Evolutionary conservation across 2,888 invertebrate species (phyloP).

Genomic region (Drosophila merina): DNA sequence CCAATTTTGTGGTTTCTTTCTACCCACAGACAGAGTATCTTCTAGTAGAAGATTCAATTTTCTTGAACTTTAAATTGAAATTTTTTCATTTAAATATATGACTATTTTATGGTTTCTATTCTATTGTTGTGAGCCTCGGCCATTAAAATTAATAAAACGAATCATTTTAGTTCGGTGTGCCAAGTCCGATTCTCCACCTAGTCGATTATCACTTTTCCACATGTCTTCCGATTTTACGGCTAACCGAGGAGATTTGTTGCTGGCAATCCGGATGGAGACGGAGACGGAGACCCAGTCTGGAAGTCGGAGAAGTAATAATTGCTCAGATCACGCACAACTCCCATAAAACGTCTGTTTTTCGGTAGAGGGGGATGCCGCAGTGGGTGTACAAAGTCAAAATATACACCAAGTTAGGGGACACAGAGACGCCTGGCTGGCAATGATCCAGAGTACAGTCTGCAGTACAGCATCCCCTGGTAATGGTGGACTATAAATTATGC

Average conservation of each 20-base stretch:
- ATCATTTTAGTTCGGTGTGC: constrained; percentile 8
- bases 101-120: background rate
- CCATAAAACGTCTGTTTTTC: constrained; percentile 47
- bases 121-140: constrained; percentile 25
- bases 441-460: constrained; percentile 1
- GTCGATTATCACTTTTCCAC: constrained; percentile 68
- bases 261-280: constrained; percentile 25
- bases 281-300: constrained; percentile 9
- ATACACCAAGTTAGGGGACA: background rate
- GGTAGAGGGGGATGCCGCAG: constrained; percentile 10
- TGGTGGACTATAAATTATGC: constrained; percentile 25
- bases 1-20: constrained; percentile 20
- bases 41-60: no score
- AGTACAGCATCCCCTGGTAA: constrained; percentile 6
- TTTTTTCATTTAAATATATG: no score
- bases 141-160: constrained; percentile 44
- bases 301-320: constrained; percentile 51
- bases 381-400: constrained; percentile 11
- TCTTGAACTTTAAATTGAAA: background rate
- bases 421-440: constrained; percentile 23
- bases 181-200: constrained; percentile 39
- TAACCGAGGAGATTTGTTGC: constrained; percentile 64
- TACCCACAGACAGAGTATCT: background rate
- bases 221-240: constrained; percentile 65
- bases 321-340: constrained; percentile 63